phyloP scores from a whole-genome alignment of 2,797 vertebrate species.

The Pyrocephalus nanus region DNA sequence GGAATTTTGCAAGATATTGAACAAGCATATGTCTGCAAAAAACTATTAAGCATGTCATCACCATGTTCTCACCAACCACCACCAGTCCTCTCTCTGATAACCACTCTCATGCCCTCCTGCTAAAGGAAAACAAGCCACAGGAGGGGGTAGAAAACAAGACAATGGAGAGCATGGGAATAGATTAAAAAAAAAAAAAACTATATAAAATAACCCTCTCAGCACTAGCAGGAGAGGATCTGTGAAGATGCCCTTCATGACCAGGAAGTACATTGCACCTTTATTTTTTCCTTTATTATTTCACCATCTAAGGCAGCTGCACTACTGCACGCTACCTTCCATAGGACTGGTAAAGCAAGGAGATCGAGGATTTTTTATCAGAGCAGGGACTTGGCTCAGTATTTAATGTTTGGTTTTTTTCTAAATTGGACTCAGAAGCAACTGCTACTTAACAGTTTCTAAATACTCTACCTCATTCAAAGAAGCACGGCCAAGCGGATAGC shows the following conservation, averaged over 20 bases:
- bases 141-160: background rate
- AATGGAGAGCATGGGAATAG: accelerated
- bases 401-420: background rate
- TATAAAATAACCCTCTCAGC: background rate
- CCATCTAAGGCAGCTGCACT: background rate
- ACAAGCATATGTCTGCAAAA: background rate
- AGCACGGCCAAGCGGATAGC: background rate
- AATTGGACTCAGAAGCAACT: background rate
- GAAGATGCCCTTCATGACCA: background rate
- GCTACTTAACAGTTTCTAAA: background rate
- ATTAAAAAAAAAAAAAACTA: no score
- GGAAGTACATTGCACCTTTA: background rate
- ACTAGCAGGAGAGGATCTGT: background rate
- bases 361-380: background rate
- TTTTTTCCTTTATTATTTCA: background rate
- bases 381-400: background rate
- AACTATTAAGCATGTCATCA: background rate
- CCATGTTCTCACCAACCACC: background rate
- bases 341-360: background rate
- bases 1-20: background rate
- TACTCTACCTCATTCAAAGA: background rate
- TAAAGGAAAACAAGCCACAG: background rate
- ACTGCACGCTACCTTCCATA: background rate
- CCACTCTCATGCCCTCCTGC: background rate
- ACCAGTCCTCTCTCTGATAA: background rate